Base-by-base conservation (phyloP, 1,140 invertebrate genomes). In the Odontomachus brunneus region DNA sequence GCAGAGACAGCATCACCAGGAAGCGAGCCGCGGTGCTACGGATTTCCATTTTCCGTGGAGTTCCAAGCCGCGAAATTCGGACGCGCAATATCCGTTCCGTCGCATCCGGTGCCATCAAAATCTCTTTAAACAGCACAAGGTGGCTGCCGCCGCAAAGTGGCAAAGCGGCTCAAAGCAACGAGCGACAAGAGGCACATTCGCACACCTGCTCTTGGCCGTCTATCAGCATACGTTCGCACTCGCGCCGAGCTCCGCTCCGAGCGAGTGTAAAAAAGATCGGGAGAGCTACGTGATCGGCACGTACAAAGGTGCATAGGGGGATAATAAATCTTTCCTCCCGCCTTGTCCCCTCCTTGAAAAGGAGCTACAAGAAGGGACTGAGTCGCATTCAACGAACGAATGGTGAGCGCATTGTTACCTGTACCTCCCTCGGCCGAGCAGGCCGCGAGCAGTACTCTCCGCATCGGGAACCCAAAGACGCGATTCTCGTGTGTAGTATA, bases 361-460 rank as follows among this genome's bases (percentile, higher is more conserved):
- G 57, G 73, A 49, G 33, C 55, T 48, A 48, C 26, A 60, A 14
- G 51, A 53, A 76, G 55, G 69, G 51, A 74, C 69, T 67, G 67
- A 86, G 44, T 59, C 60, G 55, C 67, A 87, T 89, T 89, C 73
- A 87, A 82, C 66, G 75, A 59, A 72, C 83, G 82, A 89, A 89
- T 85, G 85, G 87, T 22, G 38, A 7, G 19, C 66, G 87, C 88
- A 89, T 89, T 89, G 87, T 89, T 89, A 83, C 75, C 83, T 71
- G 48, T 48, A 74, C 76, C n/a, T n/a, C n/a, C n/a, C n/a, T n/a
- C n/a, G n/a, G n/a, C n/a, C n/a, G n/a, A n/a, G n/a, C n/a, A n/a
- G n/a, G n/a, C n/a, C n/a, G n/a, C n/a, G n/a, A n/a, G n/a, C n/a
- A n/a, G n/a, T n/a, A n/a, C n/a, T n/a, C n/a, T 60, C 55, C 53